phyloP scores from a whole-genome alignment of 2,797 vertebrate species.

The Pangasius sanitwongsei region DNA sequence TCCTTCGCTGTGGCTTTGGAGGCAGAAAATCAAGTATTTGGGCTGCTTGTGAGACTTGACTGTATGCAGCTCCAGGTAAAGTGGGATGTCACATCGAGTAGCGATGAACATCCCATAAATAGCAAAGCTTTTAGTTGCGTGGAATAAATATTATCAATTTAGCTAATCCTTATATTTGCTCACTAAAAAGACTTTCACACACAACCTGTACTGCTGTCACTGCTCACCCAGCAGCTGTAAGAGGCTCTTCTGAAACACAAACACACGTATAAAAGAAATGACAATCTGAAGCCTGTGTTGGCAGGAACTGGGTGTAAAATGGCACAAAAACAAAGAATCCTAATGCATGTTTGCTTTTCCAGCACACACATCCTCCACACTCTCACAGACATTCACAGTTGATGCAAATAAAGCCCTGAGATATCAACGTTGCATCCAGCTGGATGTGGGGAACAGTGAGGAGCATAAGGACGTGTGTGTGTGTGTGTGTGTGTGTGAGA shows the following conservation, averaged over 20 bases:
- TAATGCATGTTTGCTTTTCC: constrained; percentile 31
- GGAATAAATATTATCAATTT: neutral
- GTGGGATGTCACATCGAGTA: neutral
- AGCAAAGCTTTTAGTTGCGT: neutral
- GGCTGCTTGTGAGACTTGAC: neutral
- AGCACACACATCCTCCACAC: constrained; percentile 31
- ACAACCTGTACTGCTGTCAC: neutral
- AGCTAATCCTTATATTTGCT: neutral
- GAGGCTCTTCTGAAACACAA: neutral
- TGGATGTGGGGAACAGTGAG: constrained; percentile 21
- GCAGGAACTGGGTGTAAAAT: constrained; percentile 42
- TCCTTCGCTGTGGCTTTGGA: too few relatives aligned
- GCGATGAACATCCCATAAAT: neutral
- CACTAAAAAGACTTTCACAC: neutral
- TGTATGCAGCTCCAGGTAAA: neutral
- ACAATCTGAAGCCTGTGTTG: neutral
- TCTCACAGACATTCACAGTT: constrained; percentile 40
- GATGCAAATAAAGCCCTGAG: constrained; percentile 42
- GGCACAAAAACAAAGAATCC: constrained; percentile 38
- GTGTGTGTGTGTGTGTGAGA: neutral
- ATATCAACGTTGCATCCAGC: constrained; percentile 19
- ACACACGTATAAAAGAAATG: constrained; percentile 11
- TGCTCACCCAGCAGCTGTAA: neutral
- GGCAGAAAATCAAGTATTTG: neutral
- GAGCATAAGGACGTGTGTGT: constrained; percentile 6